phyloP scores from a whole-genome alignment of 2,888 invertebrate species.

The Abrostola triplasia region DNA sequence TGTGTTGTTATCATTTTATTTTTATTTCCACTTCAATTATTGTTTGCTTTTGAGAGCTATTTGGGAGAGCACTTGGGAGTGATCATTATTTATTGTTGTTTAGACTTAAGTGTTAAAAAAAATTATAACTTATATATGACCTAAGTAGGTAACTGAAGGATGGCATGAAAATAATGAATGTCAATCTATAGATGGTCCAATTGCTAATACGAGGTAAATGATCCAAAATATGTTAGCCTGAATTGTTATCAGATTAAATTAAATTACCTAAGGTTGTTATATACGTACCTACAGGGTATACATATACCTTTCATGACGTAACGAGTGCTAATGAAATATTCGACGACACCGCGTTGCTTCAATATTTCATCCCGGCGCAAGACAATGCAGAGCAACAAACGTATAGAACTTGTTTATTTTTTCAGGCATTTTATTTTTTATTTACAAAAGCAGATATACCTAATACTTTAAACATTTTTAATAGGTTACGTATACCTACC shows the following conservation, averaged over 20 bases:
- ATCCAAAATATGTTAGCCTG: too few relatives aligned
- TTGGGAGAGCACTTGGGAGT: neutral
- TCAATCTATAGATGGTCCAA: too few relatives aligned
- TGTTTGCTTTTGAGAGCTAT: neutral
- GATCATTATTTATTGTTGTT: neutral
- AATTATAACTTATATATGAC: too few relatives aligned
- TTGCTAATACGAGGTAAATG: too few relatives aligned
- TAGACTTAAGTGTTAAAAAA: too few relatives aligned
- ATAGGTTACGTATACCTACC: too few relatives aligned
- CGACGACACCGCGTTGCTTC: slow-evolving; percentile 63
- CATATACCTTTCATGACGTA: slow-evolving; percentile 20
- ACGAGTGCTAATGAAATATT: slow-evolving; percentile 74
- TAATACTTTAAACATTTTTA: too few relatives aligned
- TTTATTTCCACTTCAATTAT: slow-evolving; percentile 27
- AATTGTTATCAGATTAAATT: too few relatives aligned
- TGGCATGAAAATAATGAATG: too few relatives aligned
- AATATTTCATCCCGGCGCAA: slow-evolving; percentile 64
- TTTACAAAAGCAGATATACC: too few relatives aligned
- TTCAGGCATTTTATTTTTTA: too few relatives aligned
- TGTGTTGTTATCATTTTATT: slow-evolving; percentile 27
- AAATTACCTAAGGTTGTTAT: slow-evolving; percentile 2
- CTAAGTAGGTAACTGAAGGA: too few relatives aligned
- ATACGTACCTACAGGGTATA: neutral
- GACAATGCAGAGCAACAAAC: slow-evolving; percentile 23
- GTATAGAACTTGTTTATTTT: neutral